phyloP scores from a whole-genome alignment of 2,113 vertebrate genomes.

The Centropristis striata region DNA sequence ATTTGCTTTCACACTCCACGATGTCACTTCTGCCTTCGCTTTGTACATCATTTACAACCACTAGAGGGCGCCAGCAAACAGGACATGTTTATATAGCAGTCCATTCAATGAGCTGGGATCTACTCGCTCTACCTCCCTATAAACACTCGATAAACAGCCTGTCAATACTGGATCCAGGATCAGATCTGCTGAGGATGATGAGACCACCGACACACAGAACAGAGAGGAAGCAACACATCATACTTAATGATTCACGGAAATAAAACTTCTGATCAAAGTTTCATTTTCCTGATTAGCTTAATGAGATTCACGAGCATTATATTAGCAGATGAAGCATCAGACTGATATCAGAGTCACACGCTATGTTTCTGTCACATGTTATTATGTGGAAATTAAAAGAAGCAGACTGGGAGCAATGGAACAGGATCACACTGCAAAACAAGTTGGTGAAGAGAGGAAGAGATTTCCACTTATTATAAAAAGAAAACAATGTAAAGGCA shows the following conservation, averaged over 20 bases:
- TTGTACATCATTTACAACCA: too few relatives aligned
- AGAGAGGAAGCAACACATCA: conserved; percentile 5
- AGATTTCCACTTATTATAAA: background rate
- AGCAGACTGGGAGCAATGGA: background rate
- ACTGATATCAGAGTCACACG: background rate
- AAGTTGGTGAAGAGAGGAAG: background rate
- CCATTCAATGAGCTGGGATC: too few relatives aligned
- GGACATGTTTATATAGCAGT: too few relatives aligned
- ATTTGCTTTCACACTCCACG: too few relatives aligned
- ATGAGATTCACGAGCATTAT: background rate
- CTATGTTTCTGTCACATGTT: background rate
- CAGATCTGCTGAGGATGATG: too few relatives aligned
- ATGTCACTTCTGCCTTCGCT: too few relatives aligned
- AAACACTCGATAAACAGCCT: too few relatives aligned
- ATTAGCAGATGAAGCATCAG: background rate
- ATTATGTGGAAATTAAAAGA: conserved; percentile 3
- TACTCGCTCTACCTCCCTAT: too few relatives aligned
- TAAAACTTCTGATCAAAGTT: background rate
- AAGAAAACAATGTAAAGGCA: background rate
- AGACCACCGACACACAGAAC: too few relatives aligned
- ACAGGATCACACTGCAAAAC: background rate
- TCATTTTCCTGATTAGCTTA: conserved; percentile 11
- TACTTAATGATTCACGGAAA: background rate
- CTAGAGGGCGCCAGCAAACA: too few relatives aligned
- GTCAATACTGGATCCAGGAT: too few relatives aligned